These are phyloP conservation scores for Aphrophora alni DNA, from an alignment of 2,888 invertebrate genomes.

Conservation along the genomic window DNA sequence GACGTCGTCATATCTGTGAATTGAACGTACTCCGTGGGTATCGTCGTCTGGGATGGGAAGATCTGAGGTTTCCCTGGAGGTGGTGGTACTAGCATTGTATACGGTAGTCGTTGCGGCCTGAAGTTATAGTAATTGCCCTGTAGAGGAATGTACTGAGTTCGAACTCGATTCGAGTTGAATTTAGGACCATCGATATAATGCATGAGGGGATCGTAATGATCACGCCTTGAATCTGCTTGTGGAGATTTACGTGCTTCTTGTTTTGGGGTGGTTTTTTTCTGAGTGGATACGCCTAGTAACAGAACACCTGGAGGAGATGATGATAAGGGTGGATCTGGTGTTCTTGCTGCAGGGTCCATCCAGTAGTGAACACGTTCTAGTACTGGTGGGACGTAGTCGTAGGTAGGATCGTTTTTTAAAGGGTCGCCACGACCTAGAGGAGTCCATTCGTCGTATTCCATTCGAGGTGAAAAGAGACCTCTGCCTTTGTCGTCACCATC, in stretches of 20 bases:
- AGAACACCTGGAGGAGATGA: slow-evolving; percentile 69
- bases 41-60: slow-evolving; percentile 48
- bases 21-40: slow-evolving; percentile 34
- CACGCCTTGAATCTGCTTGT: slow-evolving; percentile 46
- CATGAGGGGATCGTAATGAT: slow-evolving; percentile 47
- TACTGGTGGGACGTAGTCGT: slow-evolving; percentile 83
- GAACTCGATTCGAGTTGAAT: slow-evolving; percentile 49
- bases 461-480: slow-evolving; percentile 64
- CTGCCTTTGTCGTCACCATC: not conserved
- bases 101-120: slow-evolving; percentile 56
- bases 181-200: slow-evolving; percentile 51
- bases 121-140: slow-evolving; percentile 50
- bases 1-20: slow-evolving; percentile 32
- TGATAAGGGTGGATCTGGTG: slow-evolving; percentile 61
- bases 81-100: slow-evolving; percentile 74
- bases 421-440: slow-evolving; percentile 84
- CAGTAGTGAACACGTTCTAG: slow-evolving; percentile 81
- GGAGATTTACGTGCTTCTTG: slow-evolving; percentile 16
- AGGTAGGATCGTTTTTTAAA: slow-evolving; percentile 82
- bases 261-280: slow-evolving; percentile 66
- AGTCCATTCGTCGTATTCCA: slow-evolving; percentile 87
- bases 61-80: slow-evolving; percentile 56
- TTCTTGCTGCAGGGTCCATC: slow-evolving; percentile 69
- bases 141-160: slow-evolving; percentile 50
- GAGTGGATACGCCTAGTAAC: slow-evolving; percentile 68